Percentiles rank a stretch among this genome's conserved stretches.
phyloP scores from a whole-genome alignment of 2,113 vertebrate species.

The Notechis scutatus region DNA sequence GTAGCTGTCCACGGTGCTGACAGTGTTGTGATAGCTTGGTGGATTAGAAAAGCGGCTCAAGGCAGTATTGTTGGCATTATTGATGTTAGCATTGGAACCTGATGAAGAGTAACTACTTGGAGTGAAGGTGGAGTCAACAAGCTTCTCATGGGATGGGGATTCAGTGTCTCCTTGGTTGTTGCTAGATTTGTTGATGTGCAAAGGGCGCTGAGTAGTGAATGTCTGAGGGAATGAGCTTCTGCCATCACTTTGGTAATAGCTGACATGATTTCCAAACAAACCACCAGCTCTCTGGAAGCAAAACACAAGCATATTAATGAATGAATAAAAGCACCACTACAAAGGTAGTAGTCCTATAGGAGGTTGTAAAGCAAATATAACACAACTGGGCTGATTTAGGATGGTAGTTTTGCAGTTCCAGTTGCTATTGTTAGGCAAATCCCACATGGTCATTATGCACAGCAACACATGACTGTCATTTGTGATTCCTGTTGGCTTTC shows the following conservation, averaged over 20 bases:
- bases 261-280: conserved; percentile 95
- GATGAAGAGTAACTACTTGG: conserved; percentile 96
- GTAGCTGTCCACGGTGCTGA: conserved; percentile 87
- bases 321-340: background rate
- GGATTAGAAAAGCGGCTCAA: conserved; percentile 82
- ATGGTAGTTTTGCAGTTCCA: background rate
- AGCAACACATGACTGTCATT: background rate
- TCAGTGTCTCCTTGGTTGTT: conserved; percentile 84
- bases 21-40: conserved; percentile 66
- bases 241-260: conserved; percentile 91
- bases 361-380: background rate
- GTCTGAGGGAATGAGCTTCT: conserved; percentile 89
- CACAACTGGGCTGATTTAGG: background rate
- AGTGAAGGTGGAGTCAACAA: conserved; percentile 97
- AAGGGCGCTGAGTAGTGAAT: conserved; percentile 91
- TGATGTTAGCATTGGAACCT: conserved; percentile 97
- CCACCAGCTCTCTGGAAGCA: conserved; percentile 84
- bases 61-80: conserved; percentile 97
- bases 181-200: conserved; percentile 92
- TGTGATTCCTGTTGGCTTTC: background rate
- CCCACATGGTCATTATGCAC: background rate
- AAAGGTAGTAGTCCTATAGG: background rate
- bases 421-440: background rate
- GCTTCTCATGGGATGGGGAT: conserved; percentile 92
- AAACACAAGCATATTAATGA: conserved; percentile 43